Percentiles rank a stretch among this genome's conserved stretches.
phyloP scores from a whole-genome alignment of 2,888 invertebrate genomes.

The Diadegma fenestrale region DNA sequence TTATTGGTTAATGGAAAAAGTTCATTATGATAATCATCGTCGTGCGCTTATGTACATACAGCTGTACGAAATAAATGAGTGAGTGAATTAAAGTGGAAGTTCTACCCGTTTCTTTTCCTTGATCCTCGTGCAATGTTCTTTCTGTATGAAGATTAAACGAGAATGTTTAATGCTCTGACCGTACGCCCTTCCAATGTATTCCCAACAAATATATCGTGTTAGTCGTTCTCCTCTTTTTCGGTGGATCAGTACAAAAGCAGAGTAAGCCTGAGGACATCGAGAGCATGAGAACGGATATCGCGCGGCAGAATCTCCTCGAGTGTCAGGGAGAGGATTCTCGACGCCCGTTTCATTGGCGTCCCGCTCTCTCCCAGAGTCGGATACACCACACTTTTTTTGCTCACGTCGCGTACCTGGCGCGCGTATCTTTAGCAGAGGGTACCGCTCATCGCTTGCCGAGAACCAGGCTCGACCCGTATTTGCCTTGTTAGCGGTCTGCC shows the following conservation, averaged over 20 bases:
- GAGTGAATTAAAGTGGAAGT: not conserved
- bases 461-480: conserved; percentile 58
- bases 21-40: conserved; percentile 79
- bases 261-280: conserved; percentile 66
- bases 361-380: conserved; percentile 61
- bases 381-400: conserved; percentile 70
- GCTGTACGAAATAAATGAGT: conserved; percentile 24
- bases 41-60: conserved; percentile 65
- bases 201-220: conserved; percentile 75
- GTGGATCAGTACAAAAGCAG: conserved; percentile 51
- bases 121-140: conserved; percentile 29
- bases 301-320: conserved; percentile 79
- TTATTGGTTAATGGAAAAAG: conserved; percentile 70
- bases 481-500: conserved; percentile 82
- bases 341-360: conserved; percentile 27
- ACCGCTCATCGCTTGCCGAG: conserved; percentile 41
- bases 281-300: conserved; percentile 77
- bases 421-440: conserved; percentile 65
- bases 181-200: conserved; percentile 61
- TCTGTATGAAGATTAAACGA: conserved; percentile 23
- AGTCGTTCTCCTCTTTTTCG: conserved; percentile 54
- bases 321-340: conserved; percentile 76
- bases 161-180: conserved; percentile 42
- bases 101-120: conserved; percentile 16
- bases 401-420: conserved; percentile 73